Conservation (phyloP, 53 echinoderm and acorn worm genomes). For the Echinarachnius parma region DNA sequence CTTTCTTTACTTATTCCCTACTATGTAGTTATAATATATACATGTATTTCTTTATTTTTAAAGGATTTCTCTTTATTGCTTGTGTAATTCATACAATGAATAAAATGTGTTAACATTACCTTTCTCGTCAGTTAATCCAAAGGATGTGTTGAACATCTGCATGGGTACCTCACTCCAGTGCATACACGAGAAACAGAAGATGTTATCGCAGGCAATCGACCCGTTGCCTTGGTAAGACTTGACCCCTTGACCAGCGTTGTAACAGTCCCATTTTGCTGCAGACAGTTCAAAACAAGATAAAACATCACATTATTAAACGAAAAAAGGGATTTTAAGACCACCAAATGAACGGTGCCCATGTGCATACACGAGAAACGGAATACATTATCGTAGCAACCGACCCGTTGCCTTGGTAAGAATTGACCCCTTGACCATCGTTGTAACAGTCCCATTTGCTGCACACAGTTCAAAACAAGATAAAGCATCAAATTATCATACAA, state of each 20-base stretch:
- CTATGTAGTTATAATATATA: too few species aligned
- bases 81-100: too few species aligned
- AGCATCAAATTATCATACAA: background rate
- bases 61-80: too few species aligned
- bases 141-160: background rate
- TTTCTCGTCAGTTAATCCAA: background rate
- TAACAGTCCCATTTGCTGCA: conserved; percentile 37
- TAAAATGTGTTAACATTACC: conserved; percentile 8
- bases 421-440: conserved; percentile 2
- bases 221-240: conserved; percentile 28
- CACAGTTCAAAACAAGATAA: background rate
- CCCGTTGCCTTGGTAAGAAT: conserved; percentile 25
- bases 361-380: conserved; percentile 34
- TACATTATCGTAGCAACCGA: conserved; percentile 9
- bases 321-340: background rate
- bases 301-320: background rate
- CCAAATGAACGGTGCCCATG: conserved; percentile 8
- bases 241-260: conserved; percentile 6
- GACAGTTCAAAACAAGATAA: background rate
- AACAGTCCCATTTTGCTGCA: conserved; percentile 37
- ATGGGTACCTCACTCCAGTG: conserved; percentile 30
- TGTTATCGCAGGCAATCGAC: conserved; percentile 9
- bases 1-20: too few species aligned
- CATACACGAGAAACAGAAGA: conserved; percentile 33
- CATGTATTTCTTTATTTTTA: too few species aligned